These are phyloP conservation scores for Dipodomys merriami DNA, from an alignment of 2,113 vertebrate genomes.

Conservation along the genomic window DNA sequence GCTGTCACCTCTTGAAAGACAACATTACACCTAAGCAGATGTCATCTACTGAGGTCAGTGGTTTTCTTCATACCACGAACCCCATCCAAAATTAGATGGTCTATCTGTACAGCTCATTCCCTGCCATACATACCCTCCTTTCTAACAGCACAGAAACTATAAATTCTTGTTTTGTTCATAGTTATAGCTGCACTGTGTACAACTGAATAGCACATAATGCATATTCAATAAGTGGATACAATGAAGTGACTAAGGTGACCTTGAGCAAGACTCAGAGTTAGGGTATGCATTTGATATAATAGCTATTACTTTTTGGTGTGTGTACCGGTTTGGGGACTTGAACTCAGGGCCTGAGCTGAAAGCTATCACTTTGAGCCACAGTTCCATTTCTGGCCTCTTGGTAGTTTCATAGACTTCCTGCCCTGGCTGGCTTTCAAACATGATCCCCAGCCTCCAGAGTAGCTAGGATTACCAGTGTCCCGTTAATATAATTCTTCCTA, in stretches of 20 bases:
- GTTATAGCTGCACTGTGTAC: neutral
- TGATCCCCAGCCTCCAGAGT: too few relatives aligned
- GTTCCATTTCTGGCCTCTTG: too few relatives aligned
- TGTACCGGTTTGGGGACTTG: too few relatives aligned
- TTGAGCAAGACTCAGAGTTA: neutral
- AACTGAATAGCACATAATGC: neutral
- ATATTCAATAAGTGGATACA: constrained; percentile 14
- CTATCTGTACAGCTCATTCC: neutral
- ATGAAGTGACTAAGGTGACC: neutral
- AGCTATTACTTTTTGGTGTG: neutral
- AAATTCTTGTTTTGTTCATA: neutral
- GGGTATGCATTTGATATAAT: neutral
- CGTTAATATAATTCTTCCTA: neutral
- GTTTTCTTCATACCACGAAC: neutral
- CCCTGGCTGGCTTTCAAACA: too few relatives aligned
- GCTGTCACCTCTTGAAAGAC: neutral
- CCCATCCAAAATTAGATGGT: constrained; percentile 3
- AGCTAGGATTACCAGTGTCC: too few relatives aligned
- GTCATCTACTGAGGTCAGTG: neutral
- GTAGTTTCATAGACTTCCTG: too few relatives aligned
- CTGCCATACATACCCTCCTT: neutral
- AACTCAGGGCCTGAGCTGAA: too few relatives aligned
- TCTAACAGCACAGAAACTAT: neutral
- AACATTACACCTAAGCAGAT: constrained; percentile 18
- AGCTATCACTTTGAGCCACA: too few relatives aligned